phyloP scores from a whole-genome alignment of 2,888 invertebrate species.

The Trachelus stipa region DNA sequence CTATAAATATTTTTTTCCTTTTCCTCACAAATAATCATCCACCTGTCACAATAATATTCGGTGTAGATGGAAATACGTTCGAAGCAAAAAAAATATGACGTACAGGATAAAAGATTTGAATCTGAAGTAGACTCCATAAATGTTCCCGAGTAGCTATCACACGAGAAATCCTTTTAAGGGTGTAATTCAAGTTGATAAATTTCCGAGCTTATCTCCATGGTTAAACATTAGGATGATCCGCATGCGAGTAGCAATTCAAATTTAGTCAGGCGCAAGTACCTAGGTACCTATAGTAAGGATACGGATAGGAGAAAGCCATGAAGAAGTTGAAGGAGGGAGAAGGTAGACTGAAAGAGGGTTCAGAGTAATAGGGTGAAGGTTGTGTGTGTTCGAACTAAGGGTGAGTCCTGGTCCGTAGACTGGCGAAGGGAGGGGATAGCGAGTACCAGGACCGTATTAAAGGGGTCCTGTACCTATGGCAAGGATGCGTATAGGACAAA shows the following conservation, averaged over 20 bases:
- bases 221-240: background rate
- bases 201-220: background rate
- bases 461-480: constrained; percentile 9
- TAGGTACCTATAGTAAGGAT: background rate
- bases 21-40: background rate
- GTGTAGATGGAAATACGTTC: background rate
- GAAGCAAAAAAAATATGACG: background rate
- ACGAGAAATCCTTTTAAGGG: background rate
- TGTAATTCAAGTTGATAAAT: background rate
- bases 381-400: no score
- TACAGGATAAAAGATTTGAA: background rate
- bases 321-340: no score
- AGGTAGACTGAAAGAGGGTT: no score
- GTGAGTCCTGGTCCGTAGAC: no score
- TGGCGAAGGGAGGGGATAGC: no score
- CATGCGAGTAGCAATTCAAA: background rate
- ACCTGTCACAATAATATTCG: background rate
- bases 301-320: no score
- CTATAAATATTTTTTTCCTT: background rate
- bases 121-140: background rate
- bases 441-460: no score
- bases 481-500: no score
- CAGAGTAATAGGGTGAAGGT: no score
- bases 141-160: background rate
- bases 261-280: background rate